Evolutionary conservation across 2,888 invertebrate species (phyloP).

Genomic region (Coelopa pilipes): DNA sequence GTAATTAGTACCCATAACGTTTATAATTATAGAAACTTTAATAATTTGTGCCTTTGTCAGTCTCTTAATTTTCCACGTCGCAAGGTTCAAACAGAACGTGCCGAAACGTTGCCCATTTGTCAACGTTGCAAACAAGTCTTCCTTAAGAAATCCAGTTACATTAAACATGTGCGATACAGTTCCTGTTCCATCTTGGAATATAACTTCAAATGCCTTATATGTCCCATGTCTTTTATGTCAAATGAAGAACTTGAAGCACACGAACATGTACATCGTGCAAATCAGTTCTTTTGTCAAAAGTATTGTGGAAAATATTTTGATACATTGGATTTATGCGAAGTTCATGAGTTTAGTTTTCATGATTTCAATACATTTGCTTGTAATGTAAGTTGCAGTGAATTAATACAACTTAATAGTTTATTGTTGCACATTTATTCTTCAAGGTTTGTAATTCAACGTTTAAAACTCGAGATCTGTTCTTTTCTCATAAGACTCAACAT

Average conservation of each 20-base stretch:
- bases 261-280: conserved; percentile 55
- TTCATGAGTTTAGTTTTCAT: conserved; percentile 60
- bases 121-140: conserved; percentile 63
- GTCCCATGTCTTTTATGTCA: conserved; percentile 63
- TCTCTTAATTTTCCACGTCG: conserved; percentile 57
- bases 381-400: conserved; percentile 53
- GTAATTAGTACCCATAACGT: neutral
- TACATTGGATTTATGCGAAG: conserved; percentile 58
- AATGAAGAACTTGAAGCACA: conserved; percentile 57
- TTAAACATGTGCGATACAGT: conserved; percentile 59
- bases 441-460: conserved; percentile 58
- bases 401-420: neutral
- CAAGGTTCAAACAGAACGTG: conserved; percentile 58
- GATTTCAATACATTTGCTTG: conserved; percentile 59
- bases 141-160: conserved; percentile 59
- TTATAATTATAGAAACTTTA: neutral
- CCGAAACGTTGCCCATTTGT: conserved; percentile 59
- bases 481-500: conserved; percentile 56
- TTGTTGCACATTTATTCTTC: conserved; percentile 15
- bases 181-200: conserved; percentile 60
- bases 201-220: conserved; percentile 59
- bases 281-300: conserved; percentile 61
- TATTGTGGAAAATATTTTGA: conserved; percentile 61
- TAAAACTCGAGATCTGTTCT: conserved; percentile 54
- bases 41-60: conserved; percentile 43